Conservation (phyloP, 2,113 vertebrate species). For the Crotalus viridis region DNA sequence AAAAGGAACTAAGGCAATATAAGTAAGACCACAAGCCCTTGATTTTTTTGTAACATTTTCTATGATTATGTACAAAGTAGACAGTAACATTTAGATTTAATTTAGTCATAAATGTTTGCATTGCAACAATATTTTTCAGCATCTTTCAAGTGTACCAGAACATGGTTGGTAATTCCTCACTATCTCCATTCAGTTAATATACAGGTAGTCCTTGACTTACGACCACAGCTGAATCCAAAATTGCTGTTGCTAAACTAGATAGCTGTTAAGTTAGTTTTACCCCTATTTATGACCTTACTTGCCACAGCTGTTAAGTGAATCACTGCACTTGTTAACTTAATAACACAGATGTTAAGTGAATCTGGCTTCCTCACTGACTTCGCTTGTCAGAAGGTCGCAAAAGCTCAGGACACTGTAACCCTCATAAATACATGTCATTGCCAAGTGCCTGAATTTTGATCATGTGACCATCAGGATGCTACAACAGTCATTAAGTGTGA, state of each 20-base stretch:
- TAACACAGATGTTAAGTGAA: not conserved
- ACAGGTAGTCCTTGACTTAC: not conserved
- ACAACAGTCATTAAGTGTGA: not conserved
- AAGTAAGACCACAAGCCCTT: not conserved
- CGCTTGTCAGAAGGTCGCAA: not conserved
- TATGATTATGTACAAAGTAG: not conserved
- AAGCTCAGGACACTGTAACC: not conserved
- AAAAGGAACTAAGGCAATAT: not conserved
- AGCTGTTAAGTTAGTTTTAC: not conserved
- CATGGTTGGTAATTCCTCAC: not conserved
- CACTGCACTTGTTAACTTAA: not conserved
- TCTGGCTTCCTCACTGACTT: not conserved
- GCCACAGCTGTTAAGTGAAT: not conserved
- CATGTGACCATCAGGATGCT: not conserved
- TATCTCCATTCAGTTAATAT: not conserved
- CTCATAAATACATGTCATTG: not conserved
- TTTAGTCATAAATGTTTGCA: not conserved
- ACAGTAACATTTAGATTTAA: not conserved
- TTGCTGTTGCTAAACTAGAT: not conserved
- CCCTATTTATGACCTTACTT: not conserved
- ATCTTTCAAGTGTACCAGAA: not conserved
- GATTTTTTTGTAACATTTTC: not conserved
- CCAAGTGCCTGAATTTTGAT: not conserved
- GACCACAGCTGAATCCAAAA: not conserved
- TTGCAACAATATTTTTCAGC: not conserved